These are phyloP conservation scores for Argyresthia albistria DNA, from an alignment of 2,888 invertebrate genomes.

Conservation along the genomic window DNA sequence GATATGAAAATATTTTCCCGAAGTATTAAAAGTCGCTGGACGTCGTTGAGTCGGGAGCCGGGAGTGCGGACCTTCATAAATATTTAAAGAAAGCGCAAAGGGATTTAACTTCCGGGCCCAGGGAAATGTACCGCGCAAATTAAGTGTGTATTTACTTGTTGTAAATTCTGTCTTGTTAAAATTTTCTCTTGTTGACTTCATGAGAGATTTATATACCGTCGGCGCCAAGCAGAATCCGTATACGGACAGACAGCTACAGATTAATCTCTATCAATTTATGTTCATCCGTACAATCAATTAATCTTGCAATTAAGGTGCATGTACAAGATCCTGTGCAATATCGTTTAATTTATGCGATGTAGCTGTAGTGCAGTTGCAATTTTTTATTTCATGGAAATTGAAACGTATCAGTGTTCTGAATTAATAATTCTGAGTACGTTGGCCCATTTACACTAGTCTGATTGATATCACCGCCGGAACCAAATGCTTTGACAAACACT, in stretches of 20 bases:
- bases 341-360: too few relatives aligned
- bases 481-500: too few relatives aligned
- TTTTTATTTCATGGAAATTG: too few relatives aligned
- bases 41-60: constrained; percentile 17
- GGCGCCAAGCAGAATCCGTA: not conserved
- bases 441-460: too few relatives aligned
- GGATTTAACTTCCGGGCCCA: constrained; percentile 42
- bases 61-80: constrained; percentile 41
- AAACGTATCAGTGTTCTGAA: too few relatives aligned
- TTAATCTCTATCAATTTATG: constrained; percentile 2
- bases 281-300: too few relatives aligned
- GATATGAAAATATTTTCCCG: constrained; percentile 40
- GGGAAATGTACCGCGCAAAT: constrained; percentile 29
- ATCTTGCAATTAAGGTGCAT: too few relatives aligned
- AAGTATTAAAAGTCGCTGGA: constrained; percentile 51
- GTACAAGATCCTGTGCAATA: too few relatives aligned
- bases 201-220: not conserved
- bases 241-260: not conserved
- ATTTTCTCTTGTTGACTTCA: constrained; percentile 6
- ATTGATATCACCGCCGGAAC: too few relatives aligned
- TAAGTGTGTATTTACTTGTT: constrained; percentile 30
- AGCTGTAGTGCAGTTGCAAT: too few relatives aligned
- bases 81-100: constrained; percentile 50
- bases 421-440: too few relatives aligned
- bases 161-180: constrained; percentile 20